Evolutionary conservation across 1,140 invertebrate species (phyloP).

Genomic region (Andrena cerasifolii): DNA sequence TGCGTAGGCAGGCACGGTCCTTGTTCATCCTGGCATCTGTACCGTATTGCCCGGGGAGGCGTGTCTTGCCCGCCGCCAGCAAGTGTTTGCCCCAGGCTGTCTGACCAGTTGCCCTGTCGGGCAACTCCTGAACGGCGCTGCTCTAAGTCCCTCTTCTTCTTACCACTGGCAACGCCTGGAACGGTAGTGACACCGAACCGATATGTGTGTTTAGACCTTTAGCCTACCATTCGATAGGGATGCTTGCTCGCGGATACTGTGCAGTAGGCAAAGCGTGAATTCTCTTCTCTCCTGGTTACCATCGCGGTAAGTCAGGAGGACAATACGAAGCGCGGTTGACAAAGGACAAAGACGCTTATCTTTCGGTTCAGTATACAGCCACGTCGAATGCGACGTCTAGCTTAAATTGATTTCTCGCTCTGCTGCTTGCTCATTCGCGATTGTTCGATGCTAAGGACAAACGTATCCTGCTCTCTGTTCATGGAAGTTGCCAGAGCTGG

Average conservation of each 20-base stretch:
- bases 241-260: background rate
- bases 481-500: background rate
- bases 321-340: constrained; percentile 51
- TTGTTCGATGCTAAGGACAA: background rate
- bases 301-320: constrained; percentile 27
- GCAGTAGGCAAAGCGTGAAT: constrained; percentile 15
- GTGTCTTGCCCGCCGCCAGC: too few relatives aligned
- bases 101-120: too few relatives aligned
- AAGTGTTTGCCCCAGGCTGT: too few relatives aligned
- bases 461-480: background rate
- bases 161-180: too few relatives aligned
- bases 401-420: constrained; percentile 48
- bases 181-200: too few relatives aligned
- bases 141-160: too few relatives aligned
- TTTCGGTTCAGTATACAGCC: constrained; percentile 32
- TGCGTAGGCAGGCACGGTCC: too few relatives aligned
- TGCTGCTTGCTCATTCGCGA: background rate
- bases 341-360: constrained; percentile 65
- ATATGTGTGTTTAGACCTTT: too few relatives aligned
- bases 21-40: too few relatives aligned
- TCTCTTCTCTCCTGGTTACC: background rate
- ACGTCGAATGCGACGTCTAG: constrained; percentile 1
- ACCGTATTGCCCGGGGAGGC: too few relatives aligned
- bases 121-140: too few relatives aligned
- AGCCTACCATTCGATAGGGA: background rate